Conservation (phyloP, 2,797 vertebrate species). For the Selene dorsalis region DNA sequence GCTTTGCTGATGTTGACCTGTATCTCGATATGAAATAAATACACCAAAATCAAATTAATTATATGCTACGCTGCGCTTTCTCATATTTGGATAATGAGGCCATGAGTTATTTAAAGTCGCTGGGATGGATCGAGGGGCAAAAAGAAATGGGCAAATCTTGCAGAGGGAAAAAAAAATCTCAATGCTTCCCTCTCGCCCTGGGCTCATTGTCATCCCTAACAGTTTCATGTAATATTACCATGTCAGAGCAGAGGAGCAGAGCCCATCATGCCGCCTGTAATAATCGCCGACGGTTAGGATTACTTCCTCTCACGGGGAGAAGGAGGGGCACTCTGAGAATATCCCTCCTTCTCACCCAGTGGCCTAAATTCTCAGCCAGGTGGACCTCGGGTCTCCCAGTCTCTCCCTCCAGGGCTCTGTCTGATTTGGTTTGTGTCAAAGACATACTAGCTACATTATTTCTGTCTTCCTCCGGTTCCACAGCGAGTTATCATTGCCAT, state of each 20-base stretch:
- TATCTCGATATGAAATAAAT: conserved; percentile 61
- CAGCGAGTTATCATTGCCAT: conserved; percentile 42
- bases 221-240: conserved; percentile 84
- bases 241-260: conserved; percentile 72
- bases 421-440: conserved; percentile 64
- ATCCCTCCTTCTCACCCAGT: conserved; percentile 69
- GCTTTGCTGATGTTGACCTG: conserved; percentile 2
- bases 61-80: conserved; percentile 59
- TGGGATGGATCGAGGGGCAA: conserved; percentile 46
- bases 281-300: conserved; percentile 65
- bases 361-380: conserved; percentile 72
- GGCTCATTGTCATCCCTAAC: conserved; percentile 79
- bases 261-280: conserved; percentile 62
- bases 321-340: conserved; percentile 46
- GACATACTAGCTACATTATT: conserved; percentile 37
- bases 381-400: conserved; percentile 51
- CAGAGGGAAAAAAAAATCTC: conserved; percentile 21
- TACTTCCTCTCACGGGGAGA: conserved; percentile 38
- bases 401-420: conserved; percentile 28
- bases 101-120: conserved; percentile 81
- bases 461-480: conserved; percentile 31
- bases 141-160: conserved; percentile 55
- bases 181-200: conserved; percentile 62
- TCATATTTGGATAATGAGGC: conserved; percentile 82
- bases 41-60: conserved; percentile 72